Base-by-base conservation (phyloP, 2,797 vertebrate species). In the Tapirus indicus region DNA sequence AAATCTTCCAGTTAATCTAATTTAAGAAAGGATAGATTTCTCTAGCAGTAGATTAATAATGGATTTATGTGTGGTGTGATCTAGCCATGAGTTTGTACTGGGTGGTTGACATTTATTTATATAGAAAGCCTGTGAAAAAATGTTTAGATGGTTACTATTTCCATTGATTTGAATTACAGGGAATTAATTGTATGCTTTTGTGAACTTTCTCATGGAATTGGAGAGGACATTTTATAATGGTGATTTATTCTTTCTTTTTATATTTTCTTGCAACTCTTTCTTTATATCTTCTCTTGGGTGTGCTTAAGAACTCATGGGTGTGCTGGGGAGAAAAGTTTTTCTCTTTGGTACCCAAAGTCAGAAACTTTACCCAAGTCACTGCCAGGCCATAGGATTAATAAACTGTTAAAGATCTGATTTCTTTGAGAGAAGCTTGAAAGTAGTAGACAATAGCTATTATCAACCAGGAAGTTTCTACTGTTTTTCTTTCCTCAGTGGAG, bases 91-190 rank as follows among this genome's bases (percentile, higher is more conserved):
- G 10, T 85, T 93, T 97, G 14, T 14, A 96, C 20, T 66, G 92
- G 69, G 27, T 75, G 23, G 8, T 69, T 85, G 44, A 60, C 44
- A 88, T 95, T 93, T 89, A 86, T 92, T 95, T 93, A 87, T 47
- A 64, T 47, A 80, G 21, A 90, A 94, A 87, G 29, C 3, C 11
- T 60, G 10, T 91, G 52, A 54, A 25, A 77, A 69, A 95, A 69
- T 14, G 5, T 41, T 54, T 80, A 54, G 17, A 49, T 94, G 49
- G 12, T 0, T 79, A 75, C 17, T 85, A 2, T 60, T 96, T 89
- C 41, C 52, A 21, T 38, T 85, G 54, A n/a, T 25, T 6, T 80
- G 20, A 93, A 38, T 92, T 68, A 72, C 6, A 92, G 54, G 87
- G 25, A 82, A 87, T 68, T 87, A 83, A 69, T 69, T 60, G 25